Percentiles rank a stretch among this genome's conserved stretches.
Conservation (phyloP, 2,888 invertebrate species). For the Heliconius sara region DNA sequence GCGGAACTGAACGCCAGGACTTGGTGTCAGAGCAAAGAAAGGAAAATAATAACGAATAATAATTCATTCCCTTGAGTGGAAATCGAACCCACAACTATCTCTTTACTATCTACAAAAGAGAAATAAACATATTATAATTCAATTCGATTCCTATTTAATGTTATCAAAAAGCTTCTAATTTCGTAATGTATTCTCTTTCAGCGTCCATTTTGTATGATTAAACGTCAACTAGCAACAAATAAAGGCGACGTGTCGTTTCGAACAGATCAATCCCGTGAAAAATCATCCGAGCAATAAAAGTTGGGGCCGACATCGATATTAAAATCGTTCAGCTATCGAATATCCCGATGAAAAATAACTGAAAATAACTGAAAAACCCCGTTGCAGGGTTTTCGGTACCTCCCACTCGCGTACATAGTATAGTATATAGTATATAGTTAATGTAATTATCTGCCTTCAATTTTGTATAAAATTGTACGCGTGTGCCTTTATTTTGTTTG, state of each 20-base stretch:
- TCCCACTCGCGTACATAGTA: conserved; percentile 40
- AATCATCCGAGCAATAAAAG: conserved; percentile 41
- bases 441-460: conserved; percentile 77
- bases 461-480: conserved; percentile 70
- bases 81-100: too few species aligned
- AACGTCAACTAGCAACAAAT: conserved; percentile 22
- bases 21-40: too few species aligned
- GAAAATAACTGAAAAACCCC: conserved; percentile 53
- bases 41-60: too few species aligned
- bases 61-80: too few species aligned
- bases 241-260: conserved; percentile 7
- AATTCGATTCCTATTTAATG: background rate
- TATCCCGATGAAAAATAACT: conserved; percentile 57
- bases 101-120: too few species aligned
- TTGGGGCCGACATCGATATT: conserved; percentile 50
- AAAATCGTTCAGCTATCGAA: conserved; percentile 55
- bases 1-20: too few species aligned
- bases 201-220: conserved; percentile 23
- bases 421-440: conserved; percentile 60
- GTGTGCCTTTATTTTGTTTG: conserved; percentile 45
- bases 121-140: background rate
- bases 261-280: conserved; percentile 33
- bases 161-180: conserved; percentile 21
- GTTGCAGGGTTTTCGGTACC: conserved; percentile 60
- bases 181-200: conserved; percentile 28